Evolutionary conservation across 2,797 vertebrate species (phyloP).

Genomic region (Gallinago stenura): DNA sequence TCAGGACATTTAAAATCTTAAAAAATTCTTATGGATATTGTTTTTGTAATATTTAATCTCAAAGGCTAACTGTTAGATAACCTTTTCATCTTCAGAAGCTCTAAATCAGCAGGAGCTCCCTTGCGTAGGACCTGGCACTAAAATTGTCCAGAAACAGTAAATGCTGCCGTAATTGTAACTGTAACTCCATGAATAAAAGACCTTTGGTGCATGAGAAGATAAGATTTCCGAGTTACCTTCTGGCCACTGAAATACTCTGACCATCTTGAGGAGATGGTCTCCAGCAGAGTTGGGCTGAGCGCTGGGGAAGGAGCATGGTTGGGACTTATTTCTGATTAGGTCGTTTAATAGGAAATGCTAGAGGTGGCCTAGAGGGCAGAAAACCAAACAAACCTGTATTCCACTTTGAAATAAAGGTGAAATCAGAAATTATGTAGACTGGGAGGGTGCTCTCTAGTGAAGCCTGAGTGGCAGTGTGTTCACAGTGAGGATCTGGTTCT

Average conservation of each 20-base stretch:
- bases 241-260: background rate
- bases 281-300: background rate
- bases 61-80: background rate
- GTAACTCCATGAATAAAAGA: background rate
- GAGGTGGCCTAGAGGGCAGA: background rate
- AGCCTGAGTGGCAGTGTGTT: background rate
- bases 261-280: background rate
- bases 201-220: rapidly evolving
- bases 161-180: background rate
- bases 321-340: background rate
- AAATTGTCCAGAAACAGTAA: background rate
- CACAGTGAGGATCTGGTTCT: background rate
- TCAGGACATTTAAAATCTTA: background rate
- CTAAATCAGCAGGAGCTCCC: background rate
- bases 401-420: background rate
- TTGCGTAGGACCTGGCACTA: background rate
- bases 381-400: background rate
- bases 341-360: background rate
- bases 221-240: background rate
- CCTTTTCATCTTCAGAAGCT: background rate
- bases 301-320: background rate
- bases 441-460: background rate
- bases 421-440: background rate
- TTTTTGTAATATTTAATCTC: background rate
- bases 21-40: background rate